Percentiles rank a stretch among this genome's conserved stretches.
Conservation (phyloP, 1,140 invertebrate species). For the Glossosoma conforme region DNA sequence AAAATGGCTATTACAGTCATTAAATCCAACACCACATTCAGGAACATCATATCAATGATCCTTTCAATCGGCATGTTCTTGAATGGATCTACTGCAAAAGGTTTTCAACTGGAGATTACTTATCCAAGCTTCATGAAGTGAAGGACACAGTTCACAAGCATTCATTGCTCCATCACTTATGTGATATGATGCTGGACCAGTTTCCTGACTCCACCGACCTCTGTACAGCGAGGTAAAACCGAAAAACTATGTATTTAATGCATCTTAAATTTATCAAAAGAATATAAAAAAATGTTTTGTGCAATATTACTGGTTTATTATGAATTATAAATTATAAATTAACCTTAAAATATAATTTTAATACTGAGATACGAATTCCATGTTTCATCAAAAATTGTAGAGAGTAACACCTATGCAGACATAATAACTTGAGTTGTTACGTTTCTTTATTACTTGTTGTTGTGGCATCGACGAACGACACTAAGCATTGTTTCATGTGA, state of each 20-base stretch:
- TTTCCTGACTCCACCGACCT: constrained; percentile 90
- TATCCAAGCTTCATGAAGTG: constrained; percentile 97
- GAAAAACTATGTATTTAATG: background rate
- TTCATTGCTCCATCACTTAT: constrained; percentile 93
- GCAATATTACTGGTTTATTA: too few relatives aligned
- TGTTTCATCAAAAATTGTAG: too few relatives aligned
- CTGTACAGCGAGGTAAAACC: constrained; percentile 92
- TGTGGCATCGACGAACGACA: too few relatives aligned
- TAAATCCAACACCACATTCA: constrained; percentile 89
- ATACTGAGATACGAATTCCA: too few relatives aligned
- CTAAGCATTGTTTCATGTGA: too few relatives aligned
- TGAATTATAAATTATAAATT: too few relatives aligned
- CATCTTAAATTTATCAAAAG: too few relatives aligned
- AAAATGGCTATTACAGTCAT: constrained; percentile 93
- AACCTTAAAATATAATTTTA: too few relatives aligned
- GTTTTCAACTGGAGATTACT: constrained; percentile 97
- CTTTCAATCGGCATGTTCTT: constrained; percentile 96
- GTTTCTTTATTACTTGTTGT: too few relatives aligned
- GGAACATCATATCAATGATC: constrained; percentile 87
- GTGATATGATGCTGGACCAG: constrained; percentile 95
- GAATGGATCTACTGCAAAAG: constrained; percentile 92
- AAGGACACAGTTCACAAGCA: constrained; percentile 99
- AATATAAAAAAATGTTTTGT: too few relatives aligned
- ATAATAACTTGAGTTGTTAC: too few relatives aligned
- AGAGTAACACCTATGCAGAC: too few relatives aligned